Base-by-base conservation (phyloP, 2,888 invertebrate genomes). In the Conus canariensis region DNA sequence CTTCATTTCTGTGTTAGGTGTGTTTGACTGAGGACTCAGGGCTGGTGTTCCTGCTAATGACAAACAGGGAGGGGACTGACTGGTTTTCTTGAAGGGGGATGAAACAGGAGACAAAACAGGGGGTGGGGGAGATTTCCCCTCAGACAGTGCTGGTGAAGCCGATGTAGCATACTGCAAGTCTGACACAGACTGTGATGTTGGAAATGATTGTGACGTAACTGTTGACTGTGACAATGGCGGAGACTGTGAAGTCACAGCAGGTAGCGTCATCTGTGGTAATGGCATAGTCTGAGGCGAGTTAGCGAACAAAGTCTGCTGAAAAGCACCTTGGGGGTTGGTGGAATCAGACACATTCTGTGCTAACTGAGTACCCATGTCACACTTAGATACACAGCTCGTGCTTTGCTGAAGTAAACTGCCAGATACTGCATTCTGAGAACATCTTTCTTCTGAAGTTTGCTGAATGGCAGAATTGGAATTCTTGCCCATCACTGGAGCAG, bases 101-200 rank as follows among this genome's bases (percentile, higher is more conserved):
- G 88, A n/a, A n/a, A 90, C 88, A 60, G 90, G 88, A 5, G 89
- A 89, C 12, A 89, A 85, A 59, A 85, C 56, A 7, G 89, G 89
- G 10, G 89, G 89, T 25, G 64, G 89, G 58, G 89, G 89, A 2
- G 89, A 85, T 12, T 60, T 25, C n/a, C 45, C 45, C 1, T 87
- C 87, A 10, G 74, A 77, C 22, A 74, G n/a, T 8, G 74, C n/a
- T 4, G 56, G 67, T 7, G 87, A 56, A 19, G 30, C n/a, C 14
- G 89, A 9, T 56, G 56, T 22, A 19, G 58, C 58, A 6, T 14
- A 58, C 82, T 58, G 82, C 16, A 25, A 83, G 58, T 83, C 19
- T 83, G 82, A 19, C 14, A 14, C 16, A 12, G 45, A 45, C 74
- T 74, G 74, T 74, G 74, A 74, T 3, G n/a, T 8, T n/a, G 22